Base-by-base conservation (phyloP, 1,140 invertebrate genomes). In the Eriocheir sinensis region DNA sequence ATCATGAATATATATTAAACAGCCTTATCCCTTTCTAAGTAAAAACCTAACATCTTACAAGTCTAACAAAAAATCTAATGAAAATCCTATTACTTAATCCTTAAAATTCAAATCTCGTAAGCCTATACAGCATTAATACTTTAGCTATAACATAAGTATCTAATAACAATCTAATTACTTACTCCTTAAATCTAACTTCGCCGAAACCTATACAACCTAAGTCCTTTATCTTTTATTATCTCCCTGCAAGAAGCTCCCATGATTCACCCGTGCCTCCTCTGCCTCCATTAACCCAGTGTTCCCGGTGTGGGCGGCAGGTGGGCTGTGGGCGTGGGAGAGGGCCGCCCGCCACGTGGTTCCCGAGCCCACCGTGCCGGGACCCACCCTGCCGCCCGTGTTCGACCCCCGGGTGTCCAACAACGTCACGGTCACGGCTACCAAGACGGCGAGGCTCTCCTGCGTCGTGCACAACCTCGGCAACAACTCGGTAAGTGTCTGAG, bases 401-500 rank as follows among this genome's bases (percentile, higher is more conserved):
- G 95, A 95, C 79, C 86, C 91, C 4, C 53, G 41, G 36, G 85
- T 88, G 17, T 86, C 95, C 79, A 95, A 92, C 85, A 95, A 95
- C 48, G 92, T 95, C 41, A 95, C 95, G 1, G 95, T 95, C 27
- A 95, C 95, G 21, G 95, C 95, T 34, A 92, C 95, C 60, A 95
- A 95, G 88, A 95, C 95, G 27, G 95, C 95, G 2, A 40, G 93
- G 21, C 91, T 95, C 53, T 95, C 95, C 95, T 95, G 95, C 72
- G 81, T 95, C 85, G 95, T 95, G 9, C 95, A 95, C 53, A 95
- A 95, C 79, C 94, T 95, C 21, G 95, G 95, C 27, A 95, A 93
- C 86, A 93, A 89, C 53, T 93, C 94, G 90, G 94, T 95, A 93
- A 94, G n/a, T n/a, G n/a, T n/a, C n/a, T n/a, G n/a, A n/a, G n/a